These are phyloP conservation scores for Lissocephala sabroskyi DNA, from an alignment of 2,888 invertebrate species.

Conservation along the genomic window DNA sequence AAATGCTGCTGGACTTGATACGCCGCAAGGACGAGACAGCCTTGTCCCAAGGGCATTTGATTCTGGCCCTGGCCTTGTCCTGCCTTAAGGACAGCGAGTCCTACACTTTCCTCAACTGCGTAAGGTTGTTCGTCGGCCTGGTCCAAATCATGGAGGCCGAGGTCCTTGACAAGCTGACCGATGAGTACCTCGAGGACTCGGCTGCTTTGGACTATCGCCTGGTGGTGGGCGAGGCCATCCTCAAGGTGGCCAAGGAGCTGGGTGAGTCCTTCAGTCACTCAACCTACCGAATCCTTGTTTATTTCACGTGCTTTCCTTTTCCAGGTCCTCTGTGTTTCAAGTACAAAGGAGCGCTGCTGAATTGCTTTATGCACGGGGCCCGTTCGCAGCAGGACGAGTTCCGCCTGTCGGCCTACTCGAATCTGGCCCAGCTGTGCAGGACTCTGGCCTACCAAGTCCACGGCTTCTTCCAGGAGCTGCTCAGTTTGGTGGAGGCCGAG, in stretches of 20 bases:
- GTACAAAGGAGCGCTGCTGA: conserved; percentile 65
- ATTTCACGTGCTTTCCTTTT: conserved; percentile 2
- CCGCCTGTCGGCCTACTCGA: conserved; percentile 69
- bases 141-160: conserved; percentile 64
- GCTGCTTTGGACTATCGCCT: conserved; percentile 64
- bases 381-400: conserved; percentile 64
- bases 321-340: conserved; percentile 68
- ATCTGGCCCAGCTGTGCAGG: conserved; percentile 67
- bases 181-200: conserved; percentile 66
- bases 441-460: conserved; percentile 69
- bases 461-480: conserved; percentile 68
- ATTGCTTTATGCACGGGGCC: conserved; percentile 67
- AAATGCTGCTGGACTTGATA: conserved; percentile 62
- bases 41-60: conserved; percentile 58
- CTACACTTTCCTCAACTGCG: conserved; percentile 70
- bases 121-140: conserved; percentile 65
- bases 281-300: too few relatives aligned
- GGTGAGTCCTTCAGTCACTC: conserved; percentile 56
- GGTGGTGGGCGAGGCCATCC: conserved; percentile 69
- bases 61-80: conserved; percentile 66
- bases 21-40: conserved; percentile 53
- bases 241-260: conserved; percentile 66
- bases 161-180: conserved; percentile 67
- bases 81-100: conserved; percentile 68
- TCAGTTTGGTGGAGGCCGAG: conserved; percentile 59